These are phyloP conservation scores for Caenorhabditis remanei DNA, from an alignment of 1,140 invertebrate species.

Conservation along the genomic window DNA sequence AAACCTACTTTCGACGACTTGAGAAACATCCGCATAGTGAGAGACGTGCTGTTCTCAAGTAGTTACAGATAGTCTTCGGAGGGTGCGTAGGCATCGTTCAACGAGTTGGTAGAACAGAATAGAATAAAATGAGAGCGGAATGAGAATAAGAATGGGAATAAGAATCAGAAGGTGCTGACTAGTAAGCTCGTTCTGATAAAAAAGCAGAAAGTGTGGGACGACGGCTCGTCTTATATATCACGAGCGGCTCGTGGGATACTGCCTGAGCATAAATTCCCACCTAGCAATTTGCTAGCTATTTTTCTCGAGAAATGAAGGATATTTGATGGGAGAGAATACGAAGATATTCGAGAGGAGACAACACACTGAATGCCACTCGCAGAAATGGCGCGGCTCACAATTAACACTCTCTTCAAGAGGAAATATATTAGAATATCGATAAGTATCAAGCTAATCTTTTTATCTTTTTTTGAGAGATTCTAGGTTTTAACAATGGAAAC, in stretches of 20 bases:
- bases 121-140: neutral
- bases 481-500: neutral
- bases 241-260: neutral
- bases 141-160: conserved; percentile 1
- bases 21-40: neutral
- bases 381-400: too few relatives aligned
- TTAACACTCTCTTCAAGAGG: too few relatives aligned
- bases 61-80: too few relatives aligned
- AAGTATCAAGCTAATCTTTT: neutral
- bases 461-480: neutral
- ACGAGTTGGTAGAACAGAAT: neutral
- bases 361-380: too few relatives aligned
- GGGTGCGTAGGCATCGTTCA: neutral
- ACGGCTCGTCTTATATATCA: neutral
- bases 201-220: neutral
- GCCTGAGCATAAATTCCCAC: neutral
- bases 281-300: conserved; percentile 4
- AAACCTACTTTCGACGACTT: conserved; percentile 8
- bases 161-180: neutral
- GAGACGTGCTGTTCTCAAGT: too few relatives aligned
- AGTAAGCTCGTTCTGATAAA: neutral
- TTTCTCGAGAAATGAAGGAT: neutral
- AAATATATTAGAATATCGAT: too few relatives aligned
- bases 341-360: too few relatives aligned
- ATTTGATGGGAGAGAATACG: too few relatives aligned